phyloP scores from a whole-genome alignment of 2,113 vertebrate species.

The Phaethornis superciliosus region DNA sequence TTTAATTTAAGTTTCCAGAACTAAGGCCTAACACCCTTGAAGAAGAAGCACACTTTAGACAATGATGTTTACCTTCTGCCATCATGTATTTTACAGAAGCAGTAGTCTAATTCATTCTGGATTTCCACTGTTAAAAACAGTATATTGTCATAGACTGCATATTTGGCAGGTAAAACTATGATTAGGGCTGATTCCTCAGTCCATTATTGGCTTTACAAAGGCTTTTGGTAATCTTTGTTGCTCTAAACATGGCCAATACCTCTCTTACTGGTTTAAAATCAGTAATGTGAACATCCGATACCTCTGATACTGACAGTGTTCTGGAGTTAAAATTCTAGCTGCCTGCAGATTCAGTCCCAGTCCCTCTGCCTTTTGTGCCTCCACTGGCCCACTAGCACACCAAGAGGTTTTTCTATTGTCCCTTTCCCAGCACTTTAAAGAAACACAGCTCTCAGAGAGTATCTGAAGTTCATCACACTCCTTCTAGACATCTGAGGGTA shows the following conservation, averaged over 20 bases:
- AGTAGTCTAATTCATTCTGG: rapidly evolving
- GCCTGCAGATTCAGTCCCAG: not conserved
- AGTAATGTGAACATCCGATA: not conserved
- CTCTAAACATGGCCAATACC: not conserved
- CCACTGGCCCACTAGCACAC: not conserved
- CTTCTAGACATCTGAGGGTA: not conserved
- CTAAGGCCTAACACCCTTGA: not conserved
- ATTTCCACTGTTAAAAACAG: not conserved
- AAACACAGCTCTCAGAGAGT: not conserved
- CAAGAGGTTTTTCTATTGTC: not conserved
- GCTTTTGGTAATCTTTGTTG: not conserved
- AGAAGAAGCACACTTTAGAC: not conserved
- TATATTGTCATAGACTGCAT: not conserved
- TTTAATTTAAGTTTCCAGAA: constrained; percentile 6
- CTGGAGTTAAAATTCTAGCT: not conserved
- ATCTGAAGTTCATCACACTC: not conserved
- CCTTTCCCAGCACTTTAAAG: not conserved
- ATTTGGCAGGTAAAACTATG: not conserved
- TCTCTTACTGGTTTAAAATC: not conserved
- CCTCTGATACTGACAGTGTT: not conserved
- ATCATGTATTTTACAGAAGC: not conserved
- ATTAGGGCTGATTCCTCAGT: not conserved
- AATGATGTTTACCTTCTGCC: not conserved
- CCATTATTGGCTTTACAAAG: not conserved
- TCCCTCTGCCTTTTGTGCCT: not conserved